Base-by-base conservation (phyloP, 2,113 vertebrate species). In the Mola mola region DNA sequence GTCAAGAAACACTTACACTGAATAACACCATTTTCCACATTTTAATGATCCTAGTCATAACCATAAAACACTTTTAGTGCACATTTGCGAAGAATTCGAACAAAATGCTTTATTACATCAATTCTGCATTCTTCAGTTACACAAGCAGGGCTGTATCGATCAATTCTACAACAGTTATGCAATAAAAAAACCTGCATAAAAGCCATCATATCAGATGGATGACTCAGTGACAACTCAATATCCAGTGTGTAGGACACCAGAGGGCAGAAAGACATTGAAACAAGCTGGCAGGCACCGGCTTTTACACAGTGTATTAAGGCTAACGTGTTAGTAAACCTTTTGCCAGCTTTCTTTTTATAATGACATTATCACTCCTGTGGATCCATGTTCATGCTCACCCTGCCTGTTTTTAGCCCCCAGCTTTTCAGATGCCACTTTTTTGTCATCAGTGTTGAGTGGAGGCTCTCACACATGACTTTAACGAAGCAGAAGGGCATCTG, bases 41-140 rank as follows among this genome's bases (percentile, higher is more conserved):
- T 40, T 62, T 74, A 64, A 71, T 28, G 41, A 61, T 24, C 22
- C 51, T 64, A 37, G 71, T 74, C 40, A 40, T 40, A 15, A 51
- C 22, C 36, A 61, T 62, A 50, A 67, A 77, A 64, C 21, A 20
- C 43, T 50, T 47, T 59, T 20, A 41, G 36, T 13, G 36, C 64
- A 47, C 33, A 43, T 49, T 53, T 41, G 56, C 26, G 3, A 38
- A 36, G 38, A 67, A 57, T 61, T 53, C 33, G 33, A 64, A 59
- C 20, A 46, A 31, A 60, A 58, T 43, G 24, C 17, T 41, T n/a
- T 12, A 3, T 26, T 61, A 9, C 28, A 55, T 58, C 43, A 28
- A 46, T 46, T 65, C 29, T 33, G 21, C 42, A 6, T 6, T 15
- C 36, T 22, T 41, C 20, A 3, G 3, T 3, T 26, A 42, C 40